Base-by-base conservation (phyloP, 2,888 invertebrate species). In the Entomobrya multifasciata region DNA sequence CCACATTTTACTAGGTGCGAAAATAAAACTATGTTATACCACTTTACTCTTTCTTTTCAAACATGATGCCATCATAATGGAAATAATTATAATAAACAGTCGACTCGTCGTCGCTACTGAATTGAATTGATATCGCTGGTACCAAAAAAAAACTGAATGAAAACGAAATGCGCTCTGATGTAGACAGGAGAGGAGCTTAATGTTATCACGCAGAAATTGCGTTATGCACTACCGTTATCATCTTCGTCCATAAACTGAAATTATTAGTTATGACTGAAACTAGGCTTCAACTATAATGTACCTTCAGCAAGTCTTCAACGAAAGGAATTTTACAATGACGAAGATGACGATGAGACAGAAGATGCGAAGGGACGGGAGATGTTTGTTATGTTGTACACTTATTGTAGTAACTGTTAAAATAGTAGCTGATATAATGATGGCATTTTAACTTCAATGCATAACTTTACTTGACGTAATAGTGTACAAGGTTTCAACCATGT, bases 31-130 rank as follows among this genome's bases (percentile, higher is more conserved):
- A n/a, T 30, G 2, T 80, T 57, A 67, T 79, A 25, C 52, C n/a
- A 52, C 62, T 78, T 57, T 70, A 80, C 80, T 80, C 70, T 70
- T 80, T 62, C 47, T 78, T 25, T 25, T 80, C 57, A 57, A 41
- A 80, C 55, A 22, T 41, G 80, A 55, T 70, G 70, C 25, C 36
- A 70, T 80, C 67, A 70, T 57, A 22, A 41, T 41, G 36, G 80
- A 36, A 70, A 80, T 70, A 80, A 70, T 80, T 20, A 41, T n/a
- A 8, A 52, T 52, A 52, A 52, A 52, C 11, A 62, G 30, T n/a
- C 6, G 27, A 60, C 67, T 67, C 44, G 41, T 20, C 15, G 20
- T n/a, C n/a, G n/a, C 17, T 67, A 25, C 62, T n/a, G n/a, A n/a
- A n/a, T n/a, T 41, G 67, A 44, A 67, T 67, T 67, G 17, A 67